Percentiles rank a stretch among this genome's conserved stretches.
Evolutionary conservation across 2,888 invertebrate species (phyloP).

Genomic region (Exephanes ischioxanthus): DNA sequence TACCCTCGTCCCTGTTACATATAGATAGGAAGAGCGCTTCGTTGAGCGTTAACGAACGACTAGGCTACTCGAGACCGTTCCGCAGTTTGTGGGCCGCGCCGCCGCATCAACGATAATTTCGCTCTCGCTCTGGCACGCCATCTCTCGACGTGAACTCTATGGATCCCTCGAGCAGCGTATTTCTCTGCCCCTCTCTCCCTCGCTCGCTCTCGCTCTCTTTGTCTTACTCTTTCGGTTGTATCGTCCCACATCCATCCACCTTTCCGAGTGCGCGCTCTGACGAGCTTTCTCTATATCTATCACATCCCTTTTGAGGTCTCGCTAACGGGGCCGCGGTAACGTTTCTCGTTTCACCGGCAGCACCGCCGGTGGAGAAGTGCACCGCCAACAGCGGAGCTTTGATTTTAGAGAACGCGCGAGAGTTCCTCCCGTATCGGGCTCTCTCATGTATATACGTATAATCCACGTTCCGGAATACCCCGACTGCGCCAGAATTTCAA

Average conservation of each 20-base stretch:
- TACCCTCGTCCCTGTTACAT: conserved; percentile 14
- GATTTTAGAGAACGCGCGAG: conserved; percentile 42
- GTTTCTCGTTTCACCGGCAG: conserved; percentile 33
- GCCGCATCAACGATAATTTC: conserved; percentile 51
- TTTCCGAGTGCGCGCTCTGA: conserved; percentile 14
- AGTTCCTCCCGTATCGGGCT: conserved; percentile 12
- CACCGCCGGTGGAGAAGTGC: neutral
- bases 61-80: conserved; percentile 41
- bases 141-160: conserved; percentile 30
- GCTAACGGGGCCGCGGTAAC: conserved; percentile 24
- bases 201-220: neutral
- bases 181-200: neutral
- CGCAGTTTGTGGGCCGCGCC: conserved; percentile 29
- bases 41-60: conserved; percentile 46
- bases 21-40: conserved; percentile 40
- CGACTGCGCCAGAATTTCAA: conserved; percentile 16
- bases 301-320: conserved; percentile 52
- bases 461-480: conserved; percentile 21
- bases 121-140: conserved; percentile 47
- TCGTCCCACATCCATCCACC: neutral
- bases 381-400: conserved; percentile 37
- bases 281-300: conserved; percentile 30
- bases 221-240: conserved; percentile 1
- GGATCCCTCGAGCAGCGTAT: neutral
- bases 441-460: neutral